Evolutionary conservation across 2,888 invertebrate species (phyloP).

Genomic region (Cephus pygmeus): DNA sequence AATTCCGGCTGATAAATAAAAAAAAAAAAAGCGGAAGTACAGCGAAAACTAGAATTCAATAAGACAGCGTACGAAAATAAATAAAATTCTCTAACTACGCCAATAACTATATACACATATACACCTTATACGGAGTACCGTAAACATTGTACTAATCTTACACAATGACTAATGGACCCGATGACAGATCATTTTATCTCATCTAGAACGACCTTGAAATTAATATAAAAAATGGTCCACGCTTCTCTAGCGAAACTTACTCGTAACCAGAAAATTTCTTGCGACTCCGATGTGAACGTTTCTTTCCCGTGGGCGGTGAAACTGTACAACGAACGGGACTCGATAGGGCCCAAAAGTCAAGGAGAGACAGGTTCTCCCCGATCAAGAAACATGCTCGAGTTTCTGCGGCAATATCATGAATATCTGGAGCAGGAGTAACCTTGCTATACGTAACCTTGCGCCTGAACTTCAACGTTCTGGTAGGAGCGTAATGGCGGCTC

Average conservation of each 20-base stretch:
- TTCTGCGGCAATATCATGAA: background rate
- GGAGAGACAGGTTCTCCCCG: background rate
- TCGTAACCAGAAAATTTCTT: background rate
- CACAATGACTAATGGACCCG: background rate
- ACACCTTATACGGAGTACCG: background rate
- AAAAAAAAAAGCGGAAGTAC: background rate
- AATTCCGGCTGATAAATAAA: background rate
- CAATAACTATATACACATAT: background rate
- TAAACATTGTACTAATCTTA: background rate
- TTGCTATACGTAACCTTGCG: slow-evolving; percentile 60
- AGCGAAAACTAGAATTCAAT: background rate
- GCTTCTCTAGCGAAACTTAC: background rate
- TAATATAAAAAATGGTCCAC: background rate
- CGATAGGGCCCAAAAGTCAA: background rate
- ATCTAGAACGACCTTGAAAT: background rate
- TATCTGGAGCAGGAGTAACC: slow-evolving; percentile 51
- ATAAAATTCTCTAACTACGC: background rate
- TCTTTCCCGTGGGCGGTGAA: background rate
- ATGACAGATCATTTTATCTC: background rate
- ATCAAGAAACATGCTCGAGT: background rate
- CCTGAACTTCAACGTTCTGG: slow-evolving; percentile 51
- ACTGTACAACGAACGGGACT: background rate
- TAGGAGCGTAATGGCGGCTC: slow-evolving; percentile 16
- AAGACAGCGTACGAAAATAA: background rate
- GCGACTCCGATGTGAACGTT: background rate